Conservation (phyloP, 2,797 vertebrate species). For the Enteromius paludinosus region DNA sequence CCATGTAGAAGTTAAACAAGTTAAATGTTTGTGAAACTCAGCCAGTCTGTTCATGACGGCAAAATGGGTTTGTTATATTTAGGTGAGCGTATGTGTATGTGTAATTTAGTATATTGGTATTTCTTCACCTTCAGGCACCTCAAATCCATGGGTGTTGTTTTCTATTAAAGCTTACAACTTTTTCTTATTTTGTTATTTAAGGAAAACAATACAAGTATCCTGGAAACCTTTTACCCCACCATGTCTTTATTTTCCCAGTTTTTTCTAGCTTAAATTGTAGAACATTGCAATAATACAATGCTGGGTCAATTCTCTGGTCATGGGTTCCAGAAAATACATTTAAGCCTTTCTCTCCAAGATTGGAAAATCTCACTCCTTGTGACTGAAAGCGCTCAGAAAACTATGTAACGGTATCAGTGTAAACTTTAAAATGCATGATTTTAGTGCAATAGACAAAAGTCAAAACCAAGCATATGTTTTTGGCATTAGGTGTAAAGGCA, state of each 20-base stretch:
- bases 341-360: too few species aligned
- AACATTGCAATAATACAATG: not conserved
- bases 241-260: not conserved
- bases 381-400: too few species aligned
- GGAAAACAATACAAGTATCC: not conserved
- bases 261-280: not conserved
- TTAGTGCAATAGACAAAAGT: too few species aligned
- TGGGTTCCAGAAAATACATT: not conserved
- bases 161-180: not conserved
- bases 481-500: too few species aligned
- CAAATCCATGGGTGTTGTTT: not conserved
- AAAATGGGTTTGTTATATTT: not conserved
- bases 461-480: too few species aligned
- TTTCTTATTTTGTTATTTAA: not conserved
- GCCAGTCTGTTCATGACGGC: not conserved
- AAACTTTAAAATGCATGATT: too few species aligned
- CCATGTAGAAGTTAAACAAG: not conserved
- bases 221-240: not conserved
- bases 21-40: not conserved
- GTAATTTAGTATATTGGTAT: conserved; percentile 11
- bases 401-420: too few species aligned
- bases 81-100: conserved; percentile 13
- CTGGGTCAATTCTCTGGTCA: too few species aligned
- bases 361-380: too few species aligned
- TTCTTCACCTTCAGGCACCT: not conserved